Percentiles rank a stretch among this genome's conserved stretches.
phyloP scores from a whole-genome alignment of 2,797 vertebrate species.

The Falco concolor region DNA sequence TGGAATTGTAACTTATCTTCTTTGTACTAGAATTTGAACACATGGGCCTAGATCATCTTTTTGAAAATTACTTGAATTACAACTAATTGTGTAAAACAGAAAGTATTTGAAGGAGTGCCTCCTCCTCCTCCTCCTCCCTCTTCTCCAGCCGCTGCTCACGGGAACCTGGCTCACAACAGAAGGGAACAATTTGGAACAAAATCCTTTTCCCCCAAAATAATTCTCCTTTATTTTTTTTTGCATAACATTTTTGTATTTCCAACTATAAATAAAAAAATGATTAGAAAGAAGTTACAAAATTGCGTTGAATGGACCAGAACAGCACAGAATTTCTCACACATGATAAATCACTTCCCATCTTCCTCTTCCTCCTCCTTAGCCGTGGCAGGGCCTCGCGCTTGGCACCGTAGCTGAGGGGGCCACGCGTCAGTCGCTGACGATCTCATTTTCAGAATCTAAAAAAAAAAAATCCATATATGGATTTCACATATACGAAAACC shows the following conservation, averaged over 20 bases:
- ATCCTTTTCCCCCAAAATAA: slow-evolving; percentile 78
- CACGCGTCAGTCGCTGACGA: slow-evolving; percentile 51
- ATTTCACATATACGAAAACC: neutral
- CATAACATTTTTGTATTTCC: slow-evolving; percentile 78
- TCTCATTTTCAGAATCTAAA: slow-evolving; percentile 75
- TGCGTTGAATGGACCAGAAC: slow-evolving; percentile 48
- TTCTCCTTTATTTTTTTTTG: slow-evolving; percentile 74
- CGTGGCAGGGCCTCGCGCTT: slow-evolving; percentile 16
- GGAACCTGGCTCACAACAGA: slow-evolving; percentile 43
- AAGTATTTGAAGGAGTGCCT: slow-evolving; percentile 5
- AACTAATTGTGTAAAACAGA: neutral
- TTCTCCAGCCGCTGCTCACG: neutral
- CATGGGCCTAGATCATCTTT: neutral
- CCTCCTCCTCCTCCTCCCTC: slow-evolving; percentile 16
- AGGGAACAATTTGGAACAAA: slow-evolving; percentile 63
- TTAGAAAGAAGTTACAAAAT: slow-evolving; percentile 82
- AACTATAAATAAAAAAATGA: slow-evolving; percentile 77
- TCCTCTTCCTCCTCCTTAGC: slow-evolving; percentile 56
- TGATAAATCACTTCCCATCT: slow-evolving; percentile 56
- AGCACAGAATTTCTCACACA: slow-evolving; percentile 48
- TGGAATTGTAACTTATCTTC: neutral
- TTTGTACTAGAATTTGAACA: neutral
- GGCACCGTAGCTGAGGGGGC: slow-evolving; percentile 50
- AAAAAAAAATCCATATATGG: slow-evolving; percentile 49
- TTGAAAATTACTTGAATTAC: neutral